Evolutionary conservation across 1,140 invertebrate species (phyloP).

Genomic region (Alviniconcha marisindica): DNA sequence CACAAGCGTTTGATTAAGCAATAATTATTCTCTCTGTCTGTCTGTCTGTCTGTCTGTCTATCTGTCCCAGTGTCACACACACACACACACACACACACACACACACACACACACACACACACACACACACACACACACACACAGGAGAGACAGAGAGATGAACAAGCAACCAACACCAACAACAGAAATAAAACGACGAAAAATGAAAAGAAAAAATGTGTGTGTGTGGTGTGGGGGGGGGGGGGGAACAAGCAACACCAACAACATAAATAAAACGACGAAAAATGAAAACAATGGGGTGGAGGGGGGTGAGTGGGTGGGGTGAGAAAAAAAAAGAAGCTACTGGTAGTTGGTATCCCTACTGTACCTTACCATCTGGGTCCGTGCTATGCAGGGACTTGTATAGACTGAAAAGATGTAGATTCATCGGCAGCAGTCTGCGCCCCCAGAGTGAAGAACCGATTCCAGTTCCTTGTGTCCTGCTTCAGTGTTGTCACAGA

Average conservation of each 20-base stretch:
- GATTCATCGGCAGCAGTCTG: too few relatives aligned
- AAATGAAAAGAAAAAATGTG: neutral
- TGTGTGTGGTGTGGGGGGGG: too few relatives aligned
- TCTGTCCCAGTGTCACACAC: neutral
- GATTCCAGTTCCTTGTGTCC: too few relatives aligned
- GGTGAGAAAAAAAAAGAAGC: too few relatives aligned
- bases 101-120: slow-evolving; percentile 12
- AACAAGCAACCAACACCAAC: neutral
- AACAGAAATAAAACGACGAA: neutral
- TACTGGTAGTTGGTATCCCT: too few relatives aligned
- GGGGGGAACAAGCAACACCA: neutral
- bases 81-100: slow-evolving; percentile 10
- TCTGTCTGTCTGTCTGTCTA: neutral
- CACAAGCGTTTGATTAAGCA: neutral
- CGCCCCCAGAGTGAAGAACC: too few relatives aligned
- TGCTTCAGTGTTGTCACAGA: too few relatives aligned
- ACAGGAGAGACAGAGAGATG: neutral
- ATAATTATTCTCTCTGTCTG: neutral
- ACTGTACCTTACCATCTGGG: too few relatives aligned
- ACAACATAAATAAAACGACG: neutral
- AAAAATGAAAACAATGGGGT: too few relatives aligned
- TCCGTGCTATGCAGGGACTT: too few relatives aligned
- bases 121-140: slow-evolving; percentile 21
- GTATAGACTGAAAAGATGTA: too few relatives aligned
- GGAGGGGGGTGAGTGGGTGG: too few relatives aligned